These are phyloP conservation scores for Phrixothrix hirtus DNA, from an alignment of 2,888 invertebrate species.

Conservation along the genomic window DNA sequence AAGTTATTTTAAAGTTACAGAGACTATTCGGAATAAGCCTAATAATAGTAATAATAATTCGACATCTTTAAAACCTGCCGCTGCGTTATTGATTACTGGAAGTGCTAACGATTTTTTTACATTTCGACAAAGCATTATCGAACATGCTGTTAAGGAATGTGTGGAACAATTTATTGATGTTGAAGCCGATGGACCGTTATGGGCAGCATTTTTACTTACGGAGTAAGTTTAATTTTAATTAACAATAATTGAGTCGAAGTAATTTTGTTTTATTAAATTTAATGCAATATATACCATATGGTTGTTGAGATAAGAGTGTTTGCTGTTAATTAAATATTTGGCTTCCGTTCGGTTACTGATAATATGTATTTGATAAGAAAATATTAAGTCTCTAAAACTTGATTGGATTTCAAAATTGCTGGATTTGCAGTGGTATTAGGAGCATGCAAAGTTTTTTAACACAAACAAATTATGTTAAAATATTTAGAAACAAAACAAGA, in stretches of 20 bases:
- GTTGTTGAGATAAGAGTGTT: too few species aligned
- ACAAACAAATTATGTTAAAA: too few species aligned
- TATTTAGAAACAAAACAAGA: too few species aligned
- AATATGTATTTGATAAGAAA: too few species aligned
- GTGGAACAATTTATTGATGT: constrained; percentile 66
- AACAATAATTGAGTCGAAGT: not conserved
- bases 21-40: constrained; percentile 46
- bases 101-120: constrained; percentile 73
- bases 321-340: too few species aligned
- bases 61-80: constrained; percentile 45
- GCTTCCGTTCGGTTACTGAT: too few species aligned
- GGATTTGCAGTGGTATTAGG: too few species aligned
- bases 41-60: constrained; percentile 31
- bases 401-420: too few species aligned
- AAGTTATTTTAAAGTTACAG: constrained; percentile 48
- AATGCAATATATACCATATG: too few species aligned
- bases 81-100: constrained; percentile 59
- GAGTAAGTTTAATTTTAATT: constrained; percentile 64
- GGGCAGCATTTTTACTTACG: constrained; percentile 79
- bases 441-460: too few species aligned
- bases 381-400: too few species aligned
- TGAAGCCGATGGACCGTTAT: constrained; percentile 69
- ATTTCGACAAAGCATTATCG: constrained; percentile 73
- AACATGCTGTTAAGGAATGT: constrained; percentile 73
- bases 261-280: too few species aligned